Conservation (phyloP, 2,113 vertebrate species). For the Ardeotis arabs region DNA sequence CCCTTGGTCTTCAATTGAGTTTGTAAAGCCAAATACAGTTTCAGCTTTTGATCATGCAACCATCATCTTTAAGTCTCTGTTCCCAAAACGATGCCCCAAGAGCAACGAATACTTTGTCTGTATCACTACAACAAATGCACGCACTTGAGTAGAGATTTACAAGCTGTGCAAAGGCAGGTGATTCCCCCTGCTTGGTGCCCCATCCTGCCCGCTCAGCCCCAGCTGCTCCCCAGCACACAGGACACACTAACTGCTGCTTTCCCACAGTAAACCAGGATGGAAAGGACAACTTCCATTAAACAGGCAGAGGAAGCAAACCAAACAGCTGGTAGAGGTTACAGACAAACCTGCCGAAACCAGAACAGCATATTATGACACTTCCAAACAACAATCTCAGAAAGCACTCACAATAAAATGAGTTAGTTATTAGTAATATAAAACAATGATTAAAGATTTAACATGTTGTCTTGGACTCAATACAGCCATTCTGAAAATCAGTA, state of each 20-base stretch:
- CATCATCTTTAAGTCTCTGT: neutral
- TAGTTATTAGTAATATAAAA: neutral
- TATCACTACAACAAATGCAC: rapidly evolving
- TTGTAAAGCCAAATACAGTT: neutral
- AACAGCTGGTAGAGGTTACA: neutral
- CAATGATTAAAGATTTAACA: conserved; percentile 34
- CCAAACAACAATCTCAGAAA: neutral
- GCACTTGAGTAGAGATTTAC: neutral
- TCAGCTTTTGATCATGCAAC: neutral
- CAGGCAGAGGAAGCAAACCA: neutral
- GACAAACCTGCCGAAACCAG: neutral
- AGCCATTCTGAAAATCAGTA: neutral
- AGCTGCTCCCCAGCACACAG: neutral
- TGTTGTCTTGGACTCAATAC: neutral
- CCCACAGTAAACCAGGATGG: rapidly evolving
- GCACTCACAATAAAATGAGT: neutral
- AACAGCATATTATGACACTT: neutral
- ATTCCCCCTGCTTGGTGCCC: neutral
- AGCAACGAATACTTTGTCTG: rapidly evolving
- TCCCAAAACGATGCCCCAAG: neutral
- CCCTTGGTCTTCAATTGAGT: neutral
- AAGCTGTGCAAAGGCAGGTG: rapidly evolving
- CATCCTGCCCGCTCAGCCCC: neutral
- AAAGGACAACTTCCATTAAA: too few relatives aligned
- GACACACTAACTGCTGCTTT: neutral